Evolutionary conservation across 2,797 vertebrate species (phyloP).

Genomic region (Danio albolineatus): DNA sequence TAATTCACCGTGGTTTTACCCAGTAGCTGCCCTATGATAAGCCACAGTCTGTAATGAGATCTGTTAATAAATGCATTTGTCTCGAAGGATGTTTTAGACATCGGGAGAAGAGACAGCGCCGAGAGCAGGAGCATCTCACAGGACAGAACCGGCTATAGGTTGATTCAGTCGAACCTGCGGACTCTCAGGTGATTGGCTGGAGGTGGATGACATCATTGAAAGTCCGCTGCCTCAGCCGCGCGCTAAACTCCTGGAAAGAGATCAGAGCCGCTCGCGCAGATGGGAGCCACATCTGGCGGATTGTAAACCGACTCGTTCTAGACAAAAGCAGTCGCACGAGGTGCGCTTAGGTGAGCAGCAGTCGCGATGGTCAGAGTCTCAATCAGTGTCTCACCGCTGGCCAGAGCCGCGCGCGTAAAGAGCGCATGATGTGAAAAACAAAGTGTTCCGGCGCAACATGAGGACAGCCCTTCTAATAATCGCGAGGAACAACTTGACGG

Average conservation of each 20-base stretch:
- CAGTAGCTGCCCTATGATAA: neutral
- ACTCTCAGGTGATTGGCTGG: conserved; percentile 72
- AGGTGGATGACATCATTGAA: conserved; percentile 74
- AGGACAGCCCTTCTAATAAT: conserved; percentile 35
- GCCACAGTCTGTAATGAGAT: neutral
- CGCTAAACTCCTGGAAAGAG: conserved; percentile 61
- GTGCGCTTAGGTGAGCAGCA: conserved; percentile 43
- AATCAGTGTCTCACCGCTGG: conserved; percentile 37
- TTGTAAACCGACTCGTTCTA: conserved; percentile 41
- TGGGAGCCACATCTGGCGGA: conserved; percentile 61
- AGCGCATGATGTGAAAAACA: conserved; percentile 35
- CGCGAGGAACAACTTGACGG: conserved; percentile 43
- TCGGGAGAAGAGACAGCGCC: neutral
- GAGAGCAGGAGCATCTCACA: neutral
- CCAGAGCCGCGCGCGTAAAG: conserved; percentile 30
- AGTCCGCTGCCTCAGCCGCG: conserved; percentile 42
- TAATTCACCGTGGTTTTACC: neutral
- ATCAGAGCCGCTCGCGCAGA: conserved; percentile 52
- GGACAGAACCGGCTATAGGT: conserved; percentile 49
- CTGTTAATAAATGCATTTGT: neutral
- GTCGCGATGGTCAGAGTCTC: conserved; percentile 37
- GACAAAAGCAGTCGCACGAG: conserved; percentile 42
- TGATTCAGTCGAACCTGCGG: conserved; percentile 28
- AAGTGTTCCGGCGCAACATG: conserved; percentile 45
- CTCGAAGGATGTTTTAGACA: neutral